A percentile compares a stretch with the other conserved stretches of the same genome.
These are phyloP conservation scores for Vipera ursinii DNA, from an alignment of 2,797 vertebrate genomes.

Conservation along the genomic window DNA sequence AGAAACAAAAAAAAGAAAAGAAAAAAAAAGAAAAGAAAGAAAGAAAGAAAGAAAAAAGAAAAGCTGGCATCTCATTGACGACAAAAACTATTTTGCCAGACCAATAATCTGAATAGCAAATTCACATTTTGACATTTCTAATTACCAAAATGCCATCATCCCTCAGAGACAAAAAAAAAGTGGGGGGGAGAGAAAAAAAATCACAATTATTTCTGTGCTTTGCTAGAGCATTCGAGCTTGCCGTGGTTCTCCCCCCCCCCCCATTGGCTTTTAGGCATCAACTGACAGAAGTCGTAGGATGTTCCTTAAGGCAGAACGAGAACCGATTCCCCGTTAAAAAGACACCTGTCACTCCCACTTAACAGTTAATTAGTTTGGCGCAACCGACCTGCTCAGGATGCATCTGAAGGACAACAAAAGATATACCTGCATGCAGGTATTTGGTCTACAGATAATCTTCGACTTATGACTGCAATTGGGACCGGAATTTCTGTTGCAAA, in stretches of 20 bases:
- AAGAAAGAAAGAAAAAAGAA: neutral
- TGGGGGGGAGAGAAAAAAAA: neutral
- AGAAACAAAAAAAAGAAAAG: neutral
- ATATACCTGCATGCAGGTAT: conserved; percentile 33
- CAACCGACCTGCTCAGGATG: conserved; percentile 49
- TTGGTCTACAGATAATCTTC: neutral
- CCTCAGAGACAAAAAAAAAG: conserved; percentile 46
- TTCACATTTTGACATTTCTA: conserved; percentile 58
- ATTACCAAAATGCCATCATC: conserved; percentile 58
- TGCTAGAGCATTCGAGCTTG: conserved; percentile 50
- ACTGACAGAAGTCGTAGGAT: conserved; percentile 65
- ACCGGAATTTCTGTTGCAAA: no score
- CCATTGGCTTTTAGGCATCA: conserved; percentile 59
- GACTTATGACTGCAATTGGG: no score
- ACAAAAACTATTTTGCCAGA: conserved; percentile 36
- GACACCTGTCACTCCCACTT: conserved; percentile 61
- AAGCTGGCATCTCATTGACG: conserved; percentile 49
- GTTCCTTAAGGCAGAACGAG: conserved; percentile 70
- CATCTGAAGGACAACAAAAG: conserved; percentile 46
- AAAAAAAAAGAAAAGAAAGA: neutral
- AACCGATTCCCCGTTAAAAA: conserved; percentile 68
- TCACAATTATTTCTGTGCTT: conserved; percentile 70
- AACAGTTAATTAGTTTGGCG: conserved; percentile 63
- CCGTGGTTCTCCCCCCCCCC: conserved; percentile 51
- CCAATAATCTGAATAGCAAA: conserved; percentile 52